Evolutionary conservation across 2,797 vertebrate genomes (phyloP), one percentile per base, ranked within the genome.

Genomic region (Hybognathus amarus): DNA sequence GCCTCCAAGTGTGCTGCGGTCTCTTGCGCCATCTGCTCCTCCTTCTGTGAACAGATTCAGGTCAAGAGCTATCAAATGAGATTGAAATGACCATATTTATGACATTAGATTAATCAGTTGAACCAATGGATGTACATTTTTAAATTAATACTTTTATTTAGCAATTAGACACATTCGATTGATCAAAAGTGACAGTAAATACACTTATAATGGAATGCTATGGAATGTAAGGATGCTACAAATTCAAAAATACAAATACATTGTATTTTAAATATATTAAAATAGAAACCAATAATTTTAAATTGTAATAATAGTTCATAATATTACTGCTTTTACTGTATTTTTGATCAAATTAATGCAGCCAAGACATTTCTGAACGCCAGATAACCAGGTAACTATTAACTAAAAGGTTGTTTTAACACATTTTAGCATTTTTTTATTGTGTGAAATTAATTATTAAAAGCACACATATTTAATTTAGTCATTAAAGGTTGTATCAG

Each of bases 21-120:
- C 87, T 96, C 93, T 86, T 90, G 90, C 13, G 85, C 92, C 73
- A 93, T 85, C 10, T 93, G 91, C 83, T 87, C 87, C 77, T 87
- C 92, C 84, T 94, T 88, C 95, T 96, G 87, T 45, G 85, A 59
- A 38, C 15, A 77, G 38, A 40, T 45, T 22, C 20, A 74, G 17
- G 61, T 84, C 11, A 59, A 33, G 15, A 61, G 22, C 5, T 15
- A 69, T 24, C 66, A 22, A 66, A 1, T 54, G 33, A 79, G 6
- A 54, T 11, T 8, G 3, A 47, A 33, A 77, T 64, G 6, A 33
- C 5, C 9, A 33, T 13, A 77, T 8, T 38, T 38, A n/a, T 11
- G 22, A 40, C 17, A 52, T 30, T 50, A 71, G 2, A 74, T 74
- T n/a, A 8, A 56, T 56, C 30, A 2, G 20, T n/a, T 36, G 24